A percentile compares a stretch with the other conserved stretches of the same genome.
Evolutionary conservation across 2,797 vertebrate genomes (phyloP).

Genomic region (Dendrocincla fuliginosa): DNA sequence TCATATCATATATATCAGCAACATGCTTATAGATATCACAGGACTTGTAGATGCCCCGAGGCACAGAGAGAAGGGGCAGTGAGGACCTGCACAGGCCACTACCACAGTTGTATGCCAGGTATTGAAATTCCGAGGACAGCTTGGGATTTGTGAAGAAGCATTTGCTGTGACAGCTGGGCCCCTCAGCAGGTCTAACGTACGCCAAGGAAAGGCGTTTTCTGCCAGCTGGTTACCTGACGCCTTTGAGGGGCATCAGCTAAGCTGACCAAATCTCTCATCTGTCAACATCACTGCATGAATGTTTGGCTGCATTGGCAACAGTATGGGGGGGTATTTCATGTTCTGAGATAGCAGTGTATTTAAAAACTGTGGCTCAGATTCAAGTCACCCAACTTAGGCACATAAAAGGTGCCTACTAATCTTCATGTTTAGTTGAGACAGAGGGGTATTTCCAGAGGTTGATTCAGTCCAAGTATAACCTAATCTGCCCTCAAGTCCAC

Average conservation of each 20-base stretch:
- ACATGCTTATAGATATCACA: not conserved
- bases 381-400: not conserved
- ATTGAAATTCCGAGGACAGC: not conserved
- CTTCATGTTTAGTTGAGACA: not conserved
- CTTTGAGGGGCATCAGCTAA: not conserved
- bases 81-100: not conserved
- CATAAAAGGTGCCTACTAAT: not conserved
- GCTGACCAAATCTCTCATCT: not conserved
- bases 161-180: not conserved
- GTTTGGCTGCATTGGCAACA: not conserved
- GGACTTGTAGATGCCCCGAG: rapidly evolving
- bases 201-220: not conserved
- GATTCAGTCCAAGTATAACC: not conserved
- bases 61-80: rapidly evolving
- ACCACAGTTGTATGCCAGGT: rapidly evolving
- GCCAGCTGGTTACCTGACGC: not conserved
- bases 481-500: not conserved
- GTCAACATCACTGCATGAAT: not conserved
- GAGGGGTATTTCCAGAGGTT: not conserved
- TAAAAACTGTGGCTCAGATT: not conserved
- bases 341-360: not conserved
- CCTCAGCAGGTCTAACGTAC: not conserved
- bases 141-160: not conserved
- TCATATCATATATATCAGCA: not conserved
- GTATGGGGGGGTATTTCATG: not conserved